Evolutionary conservation across 2,888 invertebrate genomes (phyloP).

Genomic region (Phortica magna): DNA sequence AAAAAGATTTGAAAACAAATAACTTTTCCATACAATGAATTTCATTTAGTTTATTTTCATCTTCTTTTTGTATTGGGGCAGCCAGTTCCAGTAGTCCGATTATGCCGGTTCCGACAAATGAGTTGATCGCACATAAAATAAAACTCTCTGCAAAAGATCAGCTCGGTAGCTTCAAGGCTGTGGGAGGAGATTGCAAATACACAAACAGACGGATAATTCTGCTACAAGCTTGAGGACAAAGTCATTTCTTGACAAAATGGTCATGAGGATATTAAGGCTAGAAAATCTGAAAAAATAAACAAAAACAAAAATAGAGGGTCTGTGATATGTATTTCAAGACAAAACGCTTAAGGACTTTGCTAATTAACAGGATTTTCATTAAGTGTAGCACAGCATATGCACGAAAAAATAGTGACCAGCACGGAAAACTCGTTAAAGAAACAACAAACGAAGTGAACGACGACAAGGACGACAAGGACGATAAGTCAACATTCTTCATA

Average conservation of each 20-base stretch:
- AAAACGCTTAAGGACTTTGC: conserved; percentile 48
- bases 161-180: no score
- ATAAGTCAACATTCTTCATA: background rate
- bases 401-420: conserved; percentile 10
- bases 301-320: conserved; percentile 11
- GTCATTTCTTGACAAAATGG: background rate
- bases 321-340: conserved; percentile 4
- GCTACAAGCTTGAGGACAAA: no score
- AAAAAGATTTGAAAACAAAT: no score
- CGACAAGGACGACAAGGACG: background rate
- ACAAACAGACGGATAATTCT: no score
- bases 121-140: no score
- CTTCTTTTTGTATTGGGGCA: no score
- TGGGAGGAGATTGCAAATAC: background rate
- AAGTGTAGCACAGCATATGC: conserved; percentile 22
- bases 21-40: no score
- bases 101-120: no score
- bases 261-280: background rate
- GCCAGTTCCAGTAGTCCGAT: no score
- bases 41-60: no score
- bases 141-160: no score
- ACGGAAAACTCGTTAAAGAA: background rate
- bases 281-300: background rate
- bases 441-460: background rate
- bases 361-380: conserved; percentile 55